Percentiles rank a stretch among this genome's conserved stretches.
Conservation (phyloP, 2,888 invertebrate species). For the Crossocerus cetratus region DNA sequence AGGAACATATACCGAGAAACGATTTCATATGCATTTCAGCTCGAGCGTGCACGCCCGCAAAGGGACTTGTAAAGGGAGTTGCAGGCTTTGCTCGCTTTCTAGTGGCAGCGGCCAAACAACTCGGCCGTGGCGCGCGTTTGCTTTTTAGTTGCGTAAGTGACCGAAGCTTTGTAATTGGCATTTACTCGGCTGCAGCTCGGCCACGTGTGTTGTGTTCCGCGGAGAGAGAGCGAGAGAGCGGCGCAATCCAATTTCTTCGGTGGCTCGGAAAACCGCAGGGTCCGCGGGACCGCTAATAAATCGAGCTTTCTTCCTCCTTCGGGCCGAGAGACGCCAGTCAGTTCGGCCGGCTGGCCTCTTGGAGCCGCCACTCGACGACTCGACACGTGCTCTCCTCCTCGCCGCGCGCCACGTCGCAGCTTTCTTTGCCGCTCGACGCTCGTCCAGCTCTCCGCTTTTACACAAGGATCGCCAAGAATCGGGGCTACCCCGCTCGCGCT, state of each 20-base stretch:
- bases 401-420: too few species aligned
- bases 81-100: background rate
- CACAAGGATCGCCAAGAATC: slow-evolving; percentile 38
- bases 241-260: slow-evolving; percentile 2
- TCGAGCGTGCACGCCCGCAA: too few species aligned
- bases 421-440: background rate
- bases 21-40: slow-evolving; percentile 2
- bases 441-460: slow-evolving; percentile 10
- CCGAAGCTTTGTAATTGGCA: slow-evolving; percentile 2
- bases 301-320: background rate
- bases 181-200: background rate
- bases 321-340: too few species aligned
- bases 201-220: background rate
- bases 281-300: background rate
- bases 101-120: slow-evolving; percentile 1
- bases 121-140: too few species aligned
- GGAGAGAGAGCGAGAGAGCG: background rate
- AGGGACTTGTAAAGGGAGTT: too few species aligned
- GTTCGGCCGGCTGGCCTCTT: too few species aligned
- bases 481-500: slow-evolving; percentile 22
- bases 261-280: slow-evolving; percentile 4
- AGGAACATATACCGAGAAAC: slow-evolving; percentile 21
- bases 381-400: too few species aligned
- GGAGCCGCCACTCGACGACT: too few species aligned
- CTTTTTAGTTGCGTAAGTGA: background rate